Base-by-base conservation (phyloP, 2,888 invertebrate genomes). In the Leucozona laternaria region DNA sequence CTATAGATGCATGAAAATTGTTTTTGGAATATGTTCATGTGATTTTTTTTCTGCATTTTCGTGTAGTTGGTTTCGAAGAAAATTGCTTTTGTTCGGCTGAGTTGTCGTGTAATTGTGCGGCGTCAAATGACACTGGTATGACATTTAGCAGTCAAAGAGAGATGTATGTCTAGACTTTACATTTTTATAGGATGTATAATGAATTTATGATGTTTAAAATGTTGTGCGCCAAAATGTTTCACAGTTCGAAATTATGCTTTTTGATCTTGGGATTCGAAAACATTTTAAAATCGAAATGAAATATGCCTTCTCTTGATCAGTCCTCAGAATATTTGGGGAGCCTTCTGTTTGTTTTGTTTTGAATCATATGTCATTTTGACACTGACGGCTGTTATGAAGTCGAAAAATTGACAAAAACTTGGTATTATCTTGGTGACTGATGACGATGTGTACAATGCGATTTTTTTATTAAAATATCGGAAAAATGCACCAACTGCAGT, bases 61-160 rank as follows among this genome's bases (percentile, higher is more conserved):
- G 7, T 15, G 6, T 62, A 31, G 22, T 22, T 53, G 48, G 25
- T 17, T 57, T 60, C 45, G 45, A 79, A 31, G 7, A 58, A 60
- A 78, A 82, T 76, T 76, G n/a, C 34, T 68, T 73, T 71, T 64
- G 71, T 43, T 82, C 64, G 86, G 64, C 82, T 86, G 71, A 82
- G 79, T 75, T 79, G 86, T 75, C 86, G 55, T 82, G 86, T 82
- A 82, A 75, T 82, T 86, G 86, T 86, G 31, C 31, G 82, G 86
- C 86, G 86, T 81, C 86, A 79, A 75, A 82, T 82, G 79, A 64
- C 78, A 75, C 25, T 71, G 48, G 78, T 82, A 82, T 82, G 86
- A 86, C 86, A 79, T 53, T 81, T 78, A 37, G 76, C 48, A 73
- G 72, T 80, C 81, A 73, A 17, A 57, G 43, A 57, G 73, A 48